Base-by-base conservation (phyloP, 2,888 invertebrate species). In the Oeneis ivallda region DNA sequence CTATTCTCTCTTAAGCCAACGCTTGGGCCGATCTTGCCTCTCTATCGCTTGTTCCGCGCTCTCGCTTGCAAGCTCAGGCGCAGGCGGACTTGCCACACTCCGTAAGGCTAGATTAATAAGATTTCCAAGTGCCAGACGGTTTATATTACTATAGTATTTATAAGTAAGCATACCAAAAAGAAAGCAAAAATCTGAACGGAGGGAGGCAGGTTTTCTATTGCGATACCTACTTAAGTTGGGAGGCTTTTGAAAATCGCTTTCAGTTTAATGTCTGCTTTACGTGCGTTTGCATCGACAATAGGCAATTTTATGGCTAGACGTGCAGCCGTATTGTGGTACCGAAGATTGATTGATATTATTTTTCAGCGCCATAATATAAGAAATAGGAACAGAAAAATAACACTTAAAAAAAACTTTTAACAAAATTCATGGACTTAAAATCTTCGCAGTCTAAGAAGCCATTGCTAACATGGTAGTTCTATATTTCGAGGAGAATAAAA, bases 221-320 rank as follows among this genome's bases (percentile, higher is more conserved):
- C 71, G 68, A 70, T 77, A 78, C 74, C 73, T 80, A 78, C 82
- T 85, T 83, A 79, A 79, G 77, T 80, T 75, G 78, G 77, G 77
- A 79, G 78, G 84, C 83, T 84, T 84, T 86, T 81, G 74, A 82
- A 80, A 84, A 85, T 82, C 82, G 85, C 83, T 87, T 84, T 83
- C 82, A 80, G 82, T 81, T 84, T 85, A 86, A 87, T 83, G 85
- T 79, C 76, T 76, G 81, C 79, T 80, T 80, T 84, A 81, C 81
- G 80, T 66, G 72, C 66, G 64, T 74, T 63, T 84, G 84, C 82
- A 83, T 82, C 83, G 81, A 87, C 88, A 88, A 87, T 87, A 80
- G 84, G 85, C 83, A 81, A 83, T 87, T 85, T 75, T 74, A 81
- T 79, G 71, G 75, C 66, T 79, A 79, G 67, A 64, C 68, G 67